Conservation (phyloP, 2,113 vertebrate species). For the Sakesphorus luctuosus region DNA sequence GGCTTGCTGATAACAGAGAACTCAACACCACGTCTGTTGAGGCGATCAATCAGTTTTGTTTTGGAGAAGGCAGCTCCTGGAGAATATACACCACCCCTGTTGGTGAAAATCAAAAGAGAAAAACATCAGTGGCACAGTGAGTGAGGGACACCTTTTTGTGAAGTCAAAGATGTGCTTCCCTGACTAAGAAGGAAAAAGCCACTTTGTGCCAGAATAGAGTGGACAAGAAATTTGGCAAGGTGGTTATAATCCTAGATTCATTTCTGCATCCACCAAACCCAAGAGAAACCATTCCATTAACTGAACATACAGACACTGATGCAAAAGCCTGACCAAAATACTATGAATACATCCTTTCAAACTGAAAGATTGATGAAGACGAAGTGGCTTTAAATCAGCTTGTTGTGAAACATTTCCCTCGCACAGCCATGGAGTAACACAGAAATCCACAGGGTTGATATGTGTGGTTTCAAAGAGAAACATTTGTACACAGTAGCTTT, state of each 20-base stretch:
- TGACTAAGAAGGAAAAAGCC: neutral
- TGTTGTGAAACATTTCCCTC: neutral
- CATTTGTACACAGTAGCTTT: neutral
- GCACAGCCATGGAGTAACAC: neutral
- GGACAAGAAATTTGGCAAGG: neutral
- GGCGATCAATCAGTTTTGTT: conserved; percentile 90
- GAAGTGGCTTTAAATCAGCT: neutral
- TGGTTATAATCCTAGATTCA: neutral
- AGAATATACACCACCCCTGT: conserved; percentile 92
- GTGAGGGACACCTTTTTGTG: neutral
- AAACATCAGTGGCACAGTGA: neutral
- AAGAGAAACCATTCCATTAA: neutral
- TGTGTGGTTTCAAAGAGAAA: neutral
- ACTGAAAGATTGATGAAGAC: neutral
- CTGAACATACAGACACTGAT: neutral
- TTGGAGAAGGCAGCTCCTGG: conserved; percentile 91
- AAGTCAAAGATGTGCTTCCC: neutral
- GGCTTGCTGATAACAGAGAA: conserved; percentile 87
- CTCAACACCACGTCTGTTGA: conserved; percentile 87
- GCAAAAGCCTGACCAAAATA: neutral
- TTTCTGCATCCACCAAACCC: neutral
- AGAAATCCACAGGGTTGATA: neutral
- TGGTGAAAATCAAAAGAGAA: neutral
- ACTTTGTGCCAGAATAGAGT: neutral
- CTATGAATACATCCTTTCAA: neutral